These are phyloP conservation scores for Artibeus jamaicensis DNA, from an alignment of 2,797 vertebrate genomes.

Conservation along the genomic window DNA sequence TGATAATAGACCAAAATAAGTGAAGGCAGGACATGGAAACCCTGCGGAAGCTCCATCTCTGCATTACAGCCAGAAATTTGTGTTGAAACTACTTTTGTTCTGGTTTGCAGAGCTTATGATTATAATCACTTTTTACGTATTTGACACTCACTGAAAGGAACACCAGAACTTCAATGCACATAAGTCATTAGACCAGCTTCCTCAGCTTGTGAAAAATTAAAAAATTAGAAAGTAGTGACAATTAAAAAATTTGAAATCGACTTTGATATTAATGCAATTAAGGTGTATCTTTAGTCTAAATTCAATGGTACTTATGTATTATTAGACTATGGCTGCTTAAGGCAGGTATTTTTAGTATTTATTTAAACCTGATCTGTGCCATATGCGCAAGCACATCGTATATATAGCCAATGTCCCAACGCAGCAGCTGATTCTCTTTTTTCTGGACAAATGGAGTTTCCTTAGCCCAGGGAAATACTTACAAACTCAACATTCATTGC, in stretches of 20 bases:
- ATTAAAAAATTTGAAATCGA: not conserved
- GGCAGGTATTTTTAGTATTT: slow-evolving; percentile 52
- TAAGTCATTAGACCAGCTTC: not conserved
- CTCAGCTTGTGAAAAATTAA: not conserved
- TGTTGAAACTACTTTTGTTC: not conserved
- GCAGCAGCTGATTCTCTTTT: slow-evolving; percentile 50
- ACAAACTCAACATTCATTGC: slow-evolving; percentile 69
- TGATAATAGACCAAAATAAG: not conserved
- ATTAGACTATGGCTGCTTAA: slow-evolving; percentile 25
- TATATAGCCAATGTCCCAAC: slow-evolving; percentile 62
- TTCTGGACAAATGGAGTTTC: slow-evolving; percentile 46
- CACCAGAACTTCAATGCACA: not conserved
- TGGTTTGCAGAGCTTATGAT: not conserved
- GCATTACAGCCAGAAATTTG: not conserved
- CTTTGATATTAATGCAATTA: not conserved
- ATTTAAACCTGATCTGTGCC: slow-evolving; percentile 51
- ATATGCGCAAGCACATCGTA: not conserved
- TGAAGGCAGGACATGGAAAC: not conserved
- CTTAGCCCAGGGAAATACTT: slow-evolving; percentile 52
- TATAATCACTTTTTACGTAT: not conserved
- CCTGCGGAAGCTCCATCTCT: not conserved
- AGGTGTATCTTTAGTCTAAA: not conserved
- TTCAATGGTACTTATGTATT: not conserved
- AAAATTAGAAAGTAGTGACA: not conserved
- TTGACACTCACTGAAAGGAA: not conserved